Conservation (phyloP, 2,888 invertebrate genomes). For the Iphiclides podalirius region DNA sequence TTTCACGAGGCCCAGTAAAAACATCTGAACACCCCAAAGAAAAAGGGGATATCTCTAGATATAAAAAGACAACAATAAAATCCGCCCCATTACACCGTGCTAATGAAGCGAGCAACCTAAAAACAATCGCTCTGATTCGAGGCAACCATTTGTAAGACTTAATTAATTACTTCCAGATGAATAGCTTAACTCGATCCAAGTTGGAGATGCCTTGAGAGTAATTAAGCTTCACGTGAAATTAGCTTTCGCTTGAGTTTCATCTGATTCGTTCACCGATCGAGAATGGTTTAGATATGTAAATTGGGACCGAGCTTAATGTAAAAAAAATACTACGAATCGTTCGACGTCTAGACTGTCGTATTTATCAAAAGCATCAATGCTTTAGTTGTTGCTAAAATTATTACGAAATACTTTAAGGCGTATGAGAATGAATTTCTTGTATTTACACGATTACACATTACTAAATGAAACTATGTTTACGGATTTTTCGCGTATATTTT, state of each 20-base stretch:
- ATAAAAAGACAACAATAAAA: neutral
- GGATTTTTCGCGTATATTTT: no score
- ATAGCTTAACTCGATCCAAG: slow-evolving; percentile 7
- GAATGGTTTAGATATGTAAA: slow-evolving; percentile 9
- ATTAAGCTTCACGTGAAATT: slow-evolving; percentile 11
- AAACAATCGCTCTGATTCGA: slow-evolving; percentile 3
- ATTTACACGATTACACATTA: no score
- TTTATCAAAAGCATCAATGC: slow-evolving; percentile 1
- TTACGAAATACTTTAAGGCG: neutral
- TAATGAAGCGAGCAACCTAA: slow-evolving; percentile 16
- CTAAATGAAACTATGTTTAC: no score
- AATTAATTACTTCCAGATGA: slow-evolving; percentile 19
- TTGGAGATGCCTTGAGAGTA: neutral
- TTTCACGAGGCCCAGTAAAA: no score
- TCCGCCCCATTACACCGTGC: neutral
- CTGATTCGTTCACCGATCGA: slow-evolving; percentile 4
- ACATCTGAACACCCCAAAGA: neutral
- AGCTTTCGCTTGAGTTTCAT: slow-evolving; percentile 1
- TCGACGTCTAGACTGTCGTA: slow-evolving; percentile 9
- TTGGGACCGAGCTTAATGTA: slow-evolving; percentile 1
- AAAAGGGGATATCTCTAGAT: neutral
- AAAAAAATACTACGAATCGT: slow-evolving; percentile 6
- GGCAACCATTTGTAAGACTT: slow-evolving; percentile 10
- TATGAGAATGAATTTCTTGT: neutral
- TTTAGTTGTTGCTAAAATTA: slow-evolving; percentile 6